These are phyloP conservation scores for Leptopilina clavipes DNA, from an alignment of 1,140 invertebrate genomes.

Conservation along the genomic window DNA sequence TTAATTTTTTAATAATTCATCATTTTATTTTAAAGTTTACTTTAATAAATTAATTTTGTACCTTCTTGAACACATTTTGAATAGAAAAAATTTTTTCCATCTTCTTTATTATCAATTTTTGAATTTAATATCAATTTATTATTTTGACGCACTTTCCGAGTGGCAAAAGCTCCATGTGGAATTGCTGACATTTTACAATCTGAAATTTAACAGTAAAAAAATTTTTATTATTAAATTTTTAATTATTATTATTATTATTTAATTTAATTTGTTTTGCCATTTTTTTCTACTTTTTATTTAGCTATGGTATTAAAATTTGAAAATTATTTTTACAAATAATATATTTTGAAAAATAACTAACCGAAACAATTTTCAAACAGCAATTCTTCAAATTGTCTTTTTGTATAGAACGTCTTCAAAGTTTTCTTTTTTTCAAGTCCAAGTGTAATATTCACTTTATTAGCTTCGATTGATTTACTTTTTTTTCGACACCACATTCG, in stretches of 20 bases:
- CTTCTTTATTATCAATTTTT: slow-evolving; percentile 64
- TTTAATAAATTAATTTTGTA: slow-evolving; percentile 38
- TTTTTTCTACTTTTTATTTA: no score
- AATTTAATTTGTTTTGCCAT: no score
- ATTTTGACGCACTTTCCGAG: slow-evolving; percentile 75
- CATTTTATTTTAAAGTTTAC: background rate
- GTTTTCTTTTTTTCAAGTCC: slow-evolving; percentile 15
- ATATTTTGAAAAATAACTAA: slow-evolving; percentile 44
- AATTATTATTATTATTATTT: no score
- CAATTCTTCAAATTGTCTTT: slow-evolving; percentile 53
- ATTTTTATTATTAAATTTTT: no score
- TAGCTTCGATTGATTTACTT: background rate
- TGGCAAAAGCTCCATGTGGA: slow-evolving; percentile 76
- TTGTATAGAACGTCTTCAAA: slow-evolving; percentile 7
- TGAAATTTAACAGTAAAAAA: slow-evolving; percentile 35
- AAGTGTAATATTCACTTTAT: background rate
- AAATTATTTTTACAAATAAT: background rate
- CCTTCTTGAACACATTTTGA: slow-evolving; percentile 51
- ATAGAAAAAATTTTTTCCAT: slow-evolving; percentile 52
- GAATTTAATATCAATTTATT: slow-evolving; percentile 66
- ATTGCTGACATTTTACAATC: slow-evolving; percentile 75
- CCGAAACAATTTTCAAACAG: slow-evolving; percentile 59
- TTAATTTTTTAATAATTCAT: no score
- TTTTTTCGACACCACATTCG: slow-evolving; percentile 34
- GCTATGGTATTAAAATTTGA: no score